These are phyloP conservation scores for Coranthus polyacanthus DNA, from an alignment of 2,797 vertebrate genomes.

Conservation along the genomic window DNA sequence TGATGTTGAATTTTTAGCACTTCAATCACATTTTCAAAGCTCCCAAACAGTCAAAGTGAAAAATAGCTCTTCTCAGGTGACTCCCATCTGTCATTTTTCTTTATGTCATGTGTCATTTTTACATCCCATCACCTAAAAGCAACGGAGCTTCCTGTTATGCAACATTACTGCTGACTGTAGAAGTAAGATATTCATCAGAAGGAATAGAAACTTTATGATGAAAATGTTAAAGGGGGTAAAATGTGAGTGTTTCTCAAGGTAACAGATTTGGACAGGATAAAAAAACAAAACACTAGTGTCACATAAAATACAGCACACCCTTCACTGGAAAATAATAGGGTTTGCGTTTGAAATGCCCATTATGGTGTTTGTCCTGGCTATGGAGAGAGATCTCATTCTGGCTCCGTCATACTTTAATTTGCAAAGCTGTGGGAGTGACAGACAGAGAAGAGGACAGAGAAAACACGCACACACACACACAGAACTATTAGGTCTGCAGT, in stretches of 20 bases:
- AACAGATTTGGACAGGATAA: background rate
- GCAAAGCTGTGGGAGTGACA: conserved; percentile 62
- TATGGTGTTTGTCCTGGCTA: conserved; percentile 56
- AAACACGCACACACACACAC: conserved; percentile 5
- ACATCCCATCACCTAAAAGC: conserved; percentile 18
- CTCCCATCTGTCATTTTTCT: conserved; percentile 14
- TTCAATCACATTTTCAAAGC: conserved; percentile 2
- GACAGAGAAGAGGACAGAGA: conserved; percentile 31
- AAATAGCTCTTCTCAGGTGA: conserved; percentile 12
- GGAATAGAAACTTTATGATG: conserved; percentile 27
- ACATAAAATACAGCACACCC: conserved; percentile 27
- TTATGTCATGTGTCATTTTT: conserved; percentile 33
- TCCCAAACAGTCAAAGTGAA: conserved; percentile 22
- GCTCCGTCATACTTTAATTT: conserved; percentile 68
- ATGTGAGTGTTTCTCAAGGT: conserved; percentile 29
- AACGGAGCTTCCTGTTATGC: conserved; percentile 8
- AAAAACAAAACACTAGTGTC: conserved; percentile 6
- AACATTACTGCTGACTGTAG: conserved; percentile 23
- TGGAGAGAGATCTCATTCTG: conserved; percentile 51
- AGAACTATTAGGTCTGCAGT: conserved; percentile 44
- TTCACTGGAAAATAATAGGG: conserved; percentile 44
- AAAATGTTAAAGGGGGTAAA: conserved; percentile 10
- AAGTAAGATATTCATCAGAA: conserved; percentile 29
- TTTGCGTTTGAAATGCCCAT: conserved; percentile 55
- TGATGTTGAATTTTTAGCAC: conserved; percentile 8